Conservation (phyloP, 2,113 vertebrate genomes). For the Athene cunicularia region DNA sequence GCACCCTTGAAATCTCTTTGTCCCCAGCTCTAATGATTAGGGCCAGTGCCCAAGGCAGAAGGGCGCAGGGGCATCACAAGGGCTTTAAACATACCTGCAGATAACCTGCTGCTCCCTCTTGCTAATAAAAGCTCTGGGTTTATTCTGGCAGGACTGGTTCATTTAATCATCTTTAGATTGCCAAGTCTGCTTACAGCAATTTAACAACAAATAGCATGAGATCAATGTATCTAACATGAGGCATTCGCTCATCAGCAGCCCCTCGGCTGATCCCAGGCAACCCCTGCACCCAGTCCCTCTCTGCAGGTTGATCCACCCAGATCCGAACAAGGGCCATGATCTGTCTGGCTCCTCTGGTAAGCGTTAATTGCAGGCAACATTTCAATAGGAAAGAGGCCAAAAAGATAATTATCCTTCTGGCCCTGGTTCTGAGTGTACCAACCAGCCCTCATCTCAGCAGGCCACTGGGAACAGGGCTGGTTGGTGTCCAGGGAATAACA, state of each 20-base stretch:
- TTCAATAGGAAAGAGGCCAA: neutral
- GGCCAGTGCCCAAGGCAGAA: neutral
- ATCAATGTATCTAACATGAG: accelerated
- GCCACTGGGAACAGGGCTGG: neutral
- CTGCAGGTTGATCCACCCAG: accelerated
- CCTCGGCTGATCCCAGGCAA: neutral
- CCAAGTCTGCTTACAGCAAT: neutral
- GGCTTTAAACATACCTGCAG: neutral
- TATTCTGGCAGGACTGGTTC: neutral
- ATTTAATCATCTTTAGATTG: neutral
- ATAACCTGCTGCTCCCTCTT: neutral
- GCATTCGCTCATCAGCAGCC: accelerated
- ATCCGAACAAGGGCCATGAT: neutral
- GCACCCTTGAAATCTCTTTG: neutral
- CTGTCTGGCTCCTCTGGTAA: neutral
- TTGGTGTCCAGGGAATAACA: neutral
- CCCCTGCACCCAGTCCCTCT: neutral
- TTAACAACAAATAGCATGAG: neutral
- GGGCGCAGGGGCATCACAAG: neutral
- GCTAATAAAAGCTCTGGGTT: neutral
- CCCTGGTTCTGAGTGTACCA: accelerated
- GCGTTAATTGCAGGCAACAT: neutral
- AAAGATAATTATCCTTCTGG: neutral
- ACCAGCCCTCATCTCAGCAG: accelerated
- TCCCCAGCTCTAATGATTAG: neutral